phyloP scores from a whole-genome alignment of 1,140 invertebrate genomes.

The Drosophila baimaii region DNA sequence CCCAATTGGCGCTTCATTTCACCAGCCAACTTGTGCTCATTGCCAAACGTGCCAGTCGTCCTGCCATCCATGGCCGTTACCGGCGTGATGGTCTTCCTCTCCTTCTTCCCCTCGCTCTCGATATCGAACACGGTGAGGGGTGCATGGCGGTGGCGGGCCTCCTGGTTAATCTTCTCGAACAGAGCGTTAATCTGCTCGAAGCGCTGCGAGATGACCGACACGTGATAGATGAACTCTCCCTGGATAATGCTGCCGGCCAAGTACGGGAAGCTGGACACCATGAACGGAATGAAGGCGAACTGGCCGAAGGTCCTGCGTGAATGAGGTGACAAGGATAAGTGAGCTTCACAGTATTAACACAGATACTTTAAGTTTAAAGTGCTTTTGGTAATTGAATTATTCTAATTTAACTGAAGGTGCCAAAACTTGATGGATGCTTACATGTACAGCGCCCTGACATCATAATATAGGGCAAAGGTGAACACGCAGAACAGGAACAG shows the following conservation, averaged over 20 bases:
- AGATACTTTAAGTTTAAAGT: background rate
- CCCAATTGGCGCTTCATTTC: conserved; percentile 59
- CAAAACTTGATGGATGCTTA: conserved; percentile 33
- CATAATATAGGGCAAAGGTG: conserved; percentile 61
- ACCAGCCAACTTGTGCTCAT: conserved; percentile 56
- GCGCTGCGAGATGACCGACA: conserved; percentile 76
- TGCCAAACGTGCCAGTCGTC: conserved; percentile 52
- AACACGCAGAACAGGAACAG: conserved; percentile 65
- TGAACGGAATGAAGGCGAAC: conserved; percentile 67
- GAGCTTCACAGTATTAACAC: background rate
- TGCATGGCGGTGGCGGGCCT: conserved; percentile 70
- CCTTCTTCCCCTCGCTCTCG: conserved; percentile 71
- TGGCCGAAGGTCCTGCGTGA: conserved; percentile 54
- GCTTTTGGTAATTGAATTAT: background rate
- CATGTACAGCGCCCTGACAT: conserved; percentile 56
- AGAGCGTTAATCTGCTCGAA: conserved; percentile 73
- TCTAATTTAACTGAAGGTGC: background rate
- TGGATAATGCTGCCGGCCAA: conserved; percentile 77
- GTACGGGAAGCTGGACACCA: conserved; percentile 78
- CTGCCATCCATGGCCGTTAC: conserved; percentile 28
- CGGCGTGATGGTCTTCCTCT: conserved; percentile 35
- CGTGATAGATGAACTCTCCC: conserved; percentile 80
- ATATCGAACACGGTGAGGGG: conserved; percentile 76
- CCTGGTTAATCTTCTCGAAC: conserved; percentile 78
- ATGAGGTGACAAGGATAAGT: background rate